A percentile compares a stretch with the other conserved stretches of the same genome.
These are phyloP conservation scores for Oreortyx pictus DNA, from an alignment of 2,797 vertebrate genomes.

Conservation along the genomic window DNA sequence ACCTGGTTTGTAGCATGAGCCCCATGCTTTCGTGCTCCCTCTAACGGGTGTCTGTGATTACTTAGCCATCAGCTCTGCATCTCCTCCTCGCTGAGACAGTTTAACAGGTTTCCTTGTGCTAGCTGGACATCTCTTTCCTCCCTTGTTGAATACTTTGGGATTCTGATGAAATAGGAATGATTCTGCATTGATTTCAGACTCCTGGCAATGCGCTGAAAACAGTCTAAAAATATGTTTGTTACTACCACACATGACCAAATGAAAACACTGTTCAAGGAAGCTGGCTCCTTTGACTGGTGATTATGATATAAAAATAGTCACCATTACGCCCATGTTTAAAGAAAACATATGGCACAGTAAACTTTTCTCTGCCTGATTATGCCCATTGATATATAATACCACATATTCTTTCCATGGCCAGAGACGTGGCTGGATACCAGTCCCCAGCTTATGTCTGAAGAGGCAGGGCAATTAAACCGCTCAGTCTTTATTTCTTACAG, in stretches of 20 bases:
- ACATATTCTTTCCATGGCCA: fast-evolving
- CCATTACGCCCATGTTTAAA: not conserved
- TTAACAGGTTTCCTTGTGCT: not conserved
- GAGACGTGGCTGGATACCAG: not conserved
- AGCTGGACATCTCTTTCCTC: not conserved
- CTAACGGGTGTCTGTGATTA: not conserved
- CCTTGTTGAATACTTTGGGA: not conserved
- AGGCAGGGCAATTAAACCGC: not conserved
- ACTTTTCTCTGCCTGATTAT: not conserved
- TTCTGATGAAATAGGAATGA: not conserved
- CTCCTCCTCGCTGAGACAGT: not conserved
- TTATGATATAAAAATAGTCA: not conserved
- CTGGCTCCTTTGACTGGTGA: not conserved
- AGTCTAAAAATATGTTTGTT: not conserved
- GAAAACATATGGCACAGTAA: not conserved
- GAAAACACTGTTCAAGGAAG: not conserved
- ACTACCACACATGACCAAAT: not conserved
- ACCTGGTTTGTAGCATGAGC: not conserved
- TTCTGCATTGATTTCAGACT: not conserved
- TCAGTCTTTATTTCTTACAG: conserved; percentile 71
- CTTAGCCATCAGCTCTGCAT: not conserved
- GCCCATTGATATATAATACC: not conserved
- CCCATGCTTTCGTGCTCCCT: not conserved
- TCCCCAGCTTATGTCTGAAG: not conserved
- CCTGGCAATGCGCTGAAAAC: not conserved